phyloP scores from a whole-genome alignment of 2,888 invertebrate species.

The Salpingus planirostris region DNA sequence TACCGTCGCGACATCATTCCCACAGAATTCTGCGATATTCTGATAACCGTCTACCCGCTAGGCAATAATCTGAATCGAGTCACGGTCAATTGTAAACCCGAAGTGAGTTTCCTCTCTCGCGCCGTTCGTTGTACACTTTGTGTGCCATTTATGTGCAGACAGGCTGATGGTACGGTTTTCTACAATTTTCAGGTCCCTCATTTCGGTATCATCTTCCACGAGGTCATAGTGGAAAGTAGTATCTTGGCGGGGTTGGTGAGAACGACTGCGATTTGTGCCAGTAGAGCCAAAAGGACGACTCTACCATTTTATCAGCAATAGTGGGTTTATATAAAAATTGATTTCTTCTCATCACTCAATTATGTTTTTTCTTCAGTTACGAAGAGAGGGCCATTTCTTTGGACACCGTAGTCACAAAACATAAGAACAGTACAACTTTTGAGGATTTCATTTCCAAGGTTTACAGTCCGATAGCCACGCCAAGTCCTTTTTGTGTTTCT shows the following conservation, averaged over 20 bases:
- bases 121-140: no score
- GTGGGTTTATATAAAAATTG: slow-evolving; percentile 46
- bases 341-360: background rate
- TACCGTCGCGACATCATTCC: slow-evolving; percentile 95
- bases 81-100: slow-evolving; percentile 78
- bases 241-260: slow-evolving; percentile 78
- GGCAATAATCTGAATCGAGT: slow-evolving; percentile 78
- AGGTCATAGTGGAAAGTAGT: slow-evolving; percentile 66
- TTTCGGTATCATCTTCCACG: slow-evolving; percentile 94
- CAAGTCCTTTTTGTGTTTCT: slow-evolving; percentile 41
- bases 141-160: no score
- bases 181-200: slow-evolving; percentile 68
- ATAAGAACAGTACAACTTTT: slow-evolving; percentile 81
- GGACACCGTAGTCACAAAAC: slow-evolving; percentile 74
- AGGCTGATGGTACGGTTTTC: background rate
- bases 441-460: slow-evolving; percentile 76
- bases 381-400: slow-evolving; percentile 82
- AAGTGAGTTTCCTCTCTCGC: no score
- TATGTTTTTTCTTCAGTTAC: slow-evolving; percentile 51
- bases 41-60: slow-evolving; percentile 93
- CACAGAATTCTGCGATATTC: slow-evolving; percentile 98
- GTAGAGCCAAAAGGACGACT: slow-evolving; percentile 81
- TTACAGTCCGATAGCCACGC: slow-evolving; percentile 56
- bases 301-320: slow-evolving; percentile 86
- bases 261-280: slow-evolving; percentile 85